Evolutionary conservation across 2,888 invertebrate genomes (phyloP).

Genomic region (Koerneria pararmatus): DNA sequence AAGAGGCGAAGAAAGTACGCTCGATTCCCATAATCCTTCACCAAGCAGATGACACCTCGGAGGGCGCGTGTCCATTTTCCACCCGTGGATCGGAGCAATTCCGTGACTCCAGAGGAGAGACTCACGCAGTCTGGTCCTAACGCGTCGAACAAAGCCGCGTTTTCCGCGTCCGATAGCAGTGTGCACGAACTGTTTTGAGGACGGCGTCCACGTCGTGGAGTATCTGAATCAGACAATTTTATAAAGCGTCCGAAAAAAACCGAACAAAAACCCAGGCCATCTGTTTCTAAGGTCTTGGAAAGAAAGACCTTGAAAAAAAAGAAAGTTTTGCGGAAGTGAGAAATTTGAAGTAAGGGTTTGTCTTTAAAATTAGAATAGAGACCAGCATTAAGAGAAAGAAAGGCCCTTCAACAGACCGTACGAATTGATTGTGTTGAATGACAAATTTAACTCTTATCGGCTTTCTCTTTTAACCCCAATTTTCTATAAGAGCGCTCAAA

Average conservation of each 20-base stretch:
- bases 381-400: too few species aligned
- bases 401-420: too few species aligned
- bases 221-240: constrained; percentile 4
- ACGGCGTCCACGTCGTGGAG: constrained; percentile 15
- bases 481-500: too few species aligned
- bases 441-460: too few species aligned
- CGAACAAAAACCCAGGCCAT: too few species aligned
- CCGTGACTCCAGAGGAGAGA: constrained; percentile 19
- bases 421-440: too few species aligned
- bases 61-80: constrained; percentile 18
- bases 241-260: background rate
- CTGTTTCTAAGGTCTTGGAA: too few species aligned
- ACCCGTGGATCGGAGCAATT: constrained; percentile 20
- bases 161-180: constrained; percentile 18
- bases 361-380: too few species aligned
- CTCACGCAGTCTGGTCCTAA: constrained; percentile 12
- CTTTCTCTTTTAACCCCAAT: too few species aligned
- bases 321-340: too few species aligned
- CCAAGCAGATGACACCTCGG: constrained; percentile 16
- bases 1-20: constrained; percentile 43
- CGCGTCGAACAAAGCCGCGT: constrained; percentile 17
- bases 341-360: too few species aligned
- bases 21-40: constrained; percentile 47
- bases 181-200: constrained; percentile 22
- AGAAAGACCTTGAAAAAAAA: too few species aligned